phyloP scores from a whole-genome alignment of 2,113 vertebrate genomes.

The Salvelinus alpinus region DNA sequence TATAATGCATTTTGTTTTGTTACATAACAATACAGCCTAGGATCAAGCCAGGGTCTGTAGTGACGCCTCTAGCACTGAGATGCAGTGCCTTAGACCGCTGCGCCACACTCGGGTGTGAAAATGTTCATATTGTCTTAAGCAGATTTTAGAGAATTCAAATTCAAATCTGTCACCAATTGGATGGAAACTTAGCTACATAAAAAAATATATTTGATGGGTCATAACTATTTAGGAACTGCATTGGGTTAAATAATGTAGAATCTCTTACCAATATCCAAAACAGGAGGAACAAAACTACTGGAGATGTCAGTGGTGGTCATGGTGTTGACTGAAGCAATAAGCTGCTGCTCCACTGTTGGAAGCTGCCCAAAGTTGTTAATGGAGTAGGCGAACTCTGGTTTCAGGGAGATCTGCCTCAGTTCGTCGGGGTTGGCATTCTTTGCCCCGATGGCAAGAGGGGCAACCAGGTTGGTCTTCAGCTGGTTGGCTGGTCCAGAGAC shows the following conservation, averaged over 20 bases:
- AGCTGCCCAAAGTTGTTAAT: slow-evolving; percentile 83
- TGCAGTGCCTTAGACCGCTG: too few relatives aligned
- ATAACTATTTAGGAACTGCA: too few relatives aligned
- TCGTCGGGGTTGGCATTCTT: slow-evolving; percentile 77
- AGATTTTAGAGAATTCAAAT: too few relatives aligned
- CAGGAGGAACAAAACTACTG: slow-evolving; percentile 12
- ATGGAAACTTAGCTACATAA: too few relatives aligned
- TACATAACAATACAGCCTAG: too few relatives aligned
- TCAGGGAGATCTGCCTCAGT: slow-evolving; percentile 83
- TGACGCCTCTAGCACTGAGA: too few relatives aligned
- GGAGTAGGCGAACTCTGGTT: slow-evolving; percentile 78
- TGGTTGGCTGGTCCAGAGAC: slow-evolving; percentile 76
- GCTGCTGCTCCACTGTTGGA: slow-evolving; percentile 76
- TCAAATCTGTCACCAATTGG: too few relatives aligned
- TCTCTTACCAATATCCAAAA: slow-evolving; percentile 50
- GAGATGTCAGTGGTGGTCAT: slow-evolving; percentile 67
- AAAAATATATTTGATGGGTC: neutral
- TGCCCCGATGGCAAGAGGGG: slow-evolving; percentile 80
- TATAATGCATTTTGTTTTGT: too few relatives aligned
- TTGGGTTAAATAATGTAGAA: neutral
- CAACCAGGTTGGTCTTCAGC: slow-evolving; percentile 81
- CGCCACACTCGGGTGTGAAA: too few relatives aligned
- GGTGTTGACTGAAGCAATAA: slow-evolving; percentile 80
- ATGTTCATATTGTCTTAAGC: too few relatives aligned
- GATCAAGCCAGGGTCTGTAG: too few relatives aligned